A percentile compares a stretch with the other conserved stretches of the same genome.
Evolutionary conservation across 2,797 vertebrate genomes (phyloP).

Genomic region (Sebastes cheni): DNA sequence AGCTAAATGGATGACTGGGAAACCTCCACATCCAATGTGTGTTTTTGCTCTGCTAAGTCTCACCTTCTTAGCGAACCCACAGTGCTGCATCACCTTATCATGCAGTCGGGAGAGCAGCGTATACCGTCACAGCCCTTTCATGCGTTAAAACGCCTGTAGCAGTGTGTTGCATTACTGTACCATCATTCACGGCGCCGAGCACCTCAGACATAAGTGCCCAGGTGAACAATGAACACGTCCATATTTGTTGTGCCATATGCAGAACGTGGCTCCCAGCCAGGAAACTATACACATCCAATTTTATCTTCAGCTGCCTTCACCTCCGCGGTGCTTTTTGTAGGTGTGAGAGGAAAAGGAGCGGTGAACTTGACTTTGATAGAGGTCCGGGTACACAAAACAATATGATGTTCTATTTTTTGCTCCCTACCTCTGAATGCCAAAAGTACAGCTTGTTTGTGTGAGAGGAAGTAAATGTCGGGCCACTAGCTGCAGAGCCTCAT

Average conservation of each 20-base stretch:
- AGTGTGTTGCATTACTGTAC: conserved; percentile 9
- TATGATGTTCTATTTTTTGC: conserved; percentile 59
- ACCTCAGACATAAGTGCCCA: conserved; percentile 33
- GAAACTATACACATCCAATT: conserved; percentile 23
- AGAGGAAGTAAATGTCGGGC: conserved; percentile 17
- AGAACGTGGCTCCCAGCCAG: conserved; percentile 22
- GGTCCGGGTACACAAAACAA: conserved; percentile 41
- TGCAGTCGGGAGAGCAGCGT: background rate
- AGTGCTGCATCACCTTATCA: background rate
- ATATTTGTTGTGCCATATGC: conserved; percentile 11
- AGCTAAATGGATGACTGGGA: background rate
- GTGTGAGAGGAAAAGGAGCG: conserved; percentile 12
- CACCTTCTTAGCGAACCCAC: background rate
- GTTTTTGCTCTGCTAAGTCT: background rate
- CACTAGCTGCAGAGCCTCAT: conserved; percentile 1
- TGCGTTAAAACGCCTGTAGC: conserved; percentile 37
- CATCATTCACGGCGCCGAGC: conserved; percentile 22
- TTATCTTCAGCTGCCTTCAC: conserved; percentile 38
- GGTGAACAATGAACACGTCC: conserved; percentile 36
- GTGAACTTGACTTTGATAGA: conserved; percentile 44
- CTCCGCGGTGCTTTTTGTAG: background rate
- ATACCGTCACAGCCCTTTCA: conserved; percentile 7
- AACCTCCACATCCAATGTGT: background rate
- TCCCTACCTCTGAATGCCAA: conserved; percentile 12
- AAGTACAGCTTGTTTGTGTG: conserved; percentile 27